Percentiles rank a stretch among this genome's conserved stretches.
Evolutionary conservation across 2,113 vertebrate genomes (phyloP).

Genomic region (Pseudonaja textilis): DNA sequence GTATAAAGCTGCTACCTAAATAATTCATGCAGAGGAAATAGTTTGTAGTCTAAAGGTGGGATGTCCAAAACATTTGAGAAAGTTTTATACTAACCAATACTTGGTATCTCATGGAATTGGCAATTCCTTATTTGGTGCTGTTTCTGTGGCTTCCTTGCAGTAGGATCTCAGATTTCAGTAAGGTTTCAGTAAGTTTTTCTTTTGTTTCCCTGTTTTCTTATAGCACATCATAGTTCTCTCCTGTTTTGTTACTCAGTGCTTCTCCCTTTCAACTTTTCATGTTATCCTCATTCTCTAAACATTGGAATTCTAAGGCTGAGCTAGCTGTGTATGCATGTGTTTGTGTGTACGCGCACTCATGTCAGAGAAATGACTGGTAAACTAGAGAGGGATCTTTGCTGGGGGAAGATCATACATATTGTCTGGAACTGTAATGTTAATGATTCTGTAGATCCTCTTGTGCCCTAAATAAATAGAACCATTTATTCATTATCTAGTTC

Average conservation of each 20-base stretch:
- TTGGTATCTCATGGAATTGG: background rate
- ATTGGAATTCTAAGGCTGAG: background rate
- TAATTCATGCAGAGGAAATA: background rate
- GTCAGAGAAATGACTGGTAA: background rate
- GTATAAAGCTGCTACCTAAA: background rate
- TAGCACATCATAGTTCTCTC: background rate
- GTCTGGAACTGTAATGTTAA: background rate
- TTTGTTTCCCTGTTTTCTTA: background rate
- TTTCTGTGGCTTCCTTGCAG: background rate
- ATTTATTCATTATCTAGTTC: background rate
- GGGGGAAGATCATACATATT: background rate
- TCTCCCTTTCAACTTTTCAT: background rate
- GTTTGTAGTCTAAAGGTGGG: background rate
- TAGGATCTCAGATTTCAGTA: background rate
- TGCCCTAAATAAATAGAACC: background rate
- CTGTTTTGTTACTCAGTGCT: background rate
- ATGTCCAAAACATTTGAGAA: background rate
- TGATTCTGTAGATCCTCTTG: background rate
- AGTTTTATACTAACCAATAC: background rate
- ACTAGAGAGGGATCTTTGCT: background rate
- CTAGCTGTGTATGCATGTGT: background rate
- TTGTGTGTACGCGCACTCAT: fast-evolving
- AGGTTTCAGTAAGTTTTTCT: background rate
- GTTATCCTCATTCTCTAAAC: background rate
- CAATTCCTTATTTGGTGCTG: background rate